A percentile compares a stretch with the other conserved stretches of the same genome.
These are phyloP conservation scores for Oenanthe melanoleuca DNA, from an alignment of 2,113 vertebrate genomes.

Conservation along the genomic window DNA sequence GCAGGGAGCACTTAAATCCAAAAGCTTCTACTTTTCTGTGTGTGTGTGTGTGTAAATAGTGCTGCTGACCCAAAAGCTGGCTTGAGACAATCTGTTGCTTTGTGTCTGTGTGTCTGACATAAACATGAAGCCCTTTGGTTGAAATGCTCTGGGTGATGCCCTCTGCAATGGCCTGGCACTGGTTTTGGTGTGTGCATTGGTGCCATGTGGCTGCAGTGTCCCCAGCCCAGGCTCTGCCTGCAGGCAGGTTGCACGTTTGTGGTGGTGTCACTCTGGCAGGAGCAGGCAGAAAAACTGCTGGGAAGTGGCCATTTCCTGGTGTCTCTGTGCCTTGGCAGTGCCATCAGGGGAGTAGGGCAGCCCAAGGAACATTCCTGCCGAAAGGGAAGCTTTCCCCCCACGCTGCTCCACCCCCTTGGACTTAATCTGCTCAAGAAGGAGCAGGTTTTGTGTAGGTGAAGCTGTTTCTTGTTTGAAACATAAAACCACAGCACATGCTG, in stretches of 20 bases:
- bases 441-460: constrained; percentile 59
- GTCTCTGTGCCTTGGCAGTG: not conserved
- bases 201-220: not conserved
- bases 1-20: not conserved
- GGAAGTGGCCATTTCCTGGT: not conserved
- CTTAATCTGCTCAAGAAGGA: constrained; percentile 12
- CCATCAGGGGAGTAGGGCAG: not conserved
- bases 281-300: not conserved
- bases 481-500: constrained; percentile 29
- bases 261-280: not conserved
- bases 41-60: not conserved
- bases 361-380: not conserved
- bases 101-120: not conserved
- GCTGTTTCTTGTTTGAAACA: constrained; percentile 64
- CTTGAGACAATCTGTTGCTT: not conserved
- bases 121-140: not conserved
- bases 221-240: fast-evolving
- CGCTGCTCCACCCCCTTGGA: not conserved
- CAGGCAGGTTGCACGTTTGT: fast-evolving
- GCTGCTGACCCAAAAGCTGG: not conserved
- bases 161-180: fast-evolving
- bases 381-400: not conserved
- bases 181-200: fast-evolving
- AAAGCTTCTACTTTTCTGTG: not conserved
- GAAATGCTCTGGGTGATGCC: not conserved